A percentile compares a stretch with the other conserved stretches of the same genome.
phyloP scores from a whole-genome alignment of 2,888 invertebrate species.

The Phymatocera aterrima region DNA sequence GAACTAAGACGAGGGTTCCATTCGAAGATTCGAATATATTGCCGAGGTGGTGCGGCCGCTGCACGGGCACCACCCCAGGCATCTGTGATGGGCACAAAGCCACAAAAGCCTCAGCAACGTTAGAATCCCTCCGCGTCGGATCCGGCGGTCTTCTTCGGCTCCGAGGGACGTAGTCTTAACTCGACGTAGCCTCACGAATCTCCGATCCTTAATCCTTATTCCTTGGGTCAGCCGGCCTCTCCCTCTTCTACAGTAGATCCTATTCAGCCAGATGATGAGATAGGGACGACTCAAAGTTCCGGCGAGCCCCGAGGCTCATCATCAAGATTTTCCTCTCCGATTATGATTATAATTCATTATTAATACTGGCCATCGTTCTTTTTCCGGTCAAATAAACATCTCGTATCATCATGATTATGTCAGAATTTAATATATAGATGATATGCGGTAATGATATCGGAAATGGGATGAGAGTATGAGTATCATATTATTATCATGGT shows the following conservation, averaged over 20 bases:
- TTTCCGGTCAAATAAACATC: background rate
- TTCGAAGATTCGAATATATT: constrained; percentile 32
- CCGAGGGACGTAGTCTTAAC: constrained; percentile 60
- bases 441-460: background rate
- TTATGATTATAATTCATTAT: background rate
- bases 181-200: constrained; percentile 55
- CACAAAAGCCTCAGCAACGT: constrained; percentile 26
- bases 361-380: background rate
- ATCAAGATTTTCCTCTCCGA: background rate
- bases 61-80: constrained; percentile 27
- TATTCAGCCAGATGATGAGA: constrained; percentile 53
- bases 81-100: constrained; percentile 41
- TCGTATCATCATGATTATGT: background rate
- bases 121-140: constrained; percentile 17
- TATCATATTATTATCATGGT: background rate
- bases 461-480: background rate
- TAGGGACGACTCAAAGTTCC: constrained; percentile 52
- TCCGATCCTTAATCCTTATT: constrained; percentile 41
- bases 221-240: constrained; percentile 48
- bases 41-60: constrained; percentile 4
- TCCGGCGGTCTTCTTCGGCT: constrained; percentile 15
- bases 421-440: too few species aligned
- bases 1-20: constrained; percentile 41
- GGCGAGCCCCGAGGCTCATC: background rate
- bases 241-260: constrained; percentile 51